Evolutionary conservation across 30 jellyfish, hydroid and myxozoan genomes (phyloP).

Genomic region (Aurelia coerulea): DNA sequence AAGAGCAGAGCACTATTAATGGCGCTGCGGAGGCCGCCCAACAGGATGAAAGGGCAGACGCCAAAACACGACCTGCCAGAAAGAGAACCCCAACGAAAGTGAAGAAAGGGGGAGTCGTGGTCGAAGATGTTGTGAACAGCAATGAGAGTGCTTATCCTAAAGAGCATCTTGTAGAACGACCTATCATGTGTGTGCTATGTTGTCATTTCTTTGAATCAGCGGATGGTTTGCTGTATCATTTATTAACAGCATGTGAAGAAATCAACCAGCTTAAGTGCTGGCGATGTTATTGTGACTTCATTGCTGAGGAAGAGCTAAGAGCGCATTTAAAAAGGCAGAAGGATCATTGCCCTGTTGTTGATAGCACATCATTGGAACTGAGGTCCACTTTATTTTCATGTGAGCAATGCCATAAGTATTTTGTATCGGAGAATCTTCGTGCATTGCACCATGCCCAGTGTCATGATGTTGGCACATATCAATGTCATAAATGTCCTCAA

Average conservation of each 20-base stretch:
- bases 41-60: too few relatives aligned
- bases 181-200: conserved; percentile 16
- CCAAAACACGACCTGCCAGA: not conserved
- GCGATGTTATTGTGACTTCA: conserved; percentile 7
- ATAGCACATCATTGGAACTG: not conserved
- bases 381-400: not conserved
- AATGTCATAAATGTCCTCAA: not conserved
- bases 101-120: not conserved
- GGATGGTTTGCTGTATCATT: conserved; percentile 23
- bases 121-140: not conserved
- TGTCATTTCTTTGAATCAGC: conserved; percentile 18
- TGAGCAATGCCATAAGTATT: not conserved
- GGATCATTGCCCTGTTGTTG: conserved; percentile 1
- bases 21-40: too few relatives aligned
- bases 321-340: not conserved
- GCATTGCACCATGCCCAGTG: not conserved
- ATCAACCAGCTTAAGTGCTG: conserved; percentile 11
- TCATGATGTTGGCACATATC: not conserved
- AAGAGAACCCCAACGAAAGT: not conserved
- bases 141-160: not conserved
- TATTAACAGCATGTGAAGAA: conserved; percentile 23
- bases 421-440: not conserved
- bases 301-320: not conserved
- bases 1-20: not conserved
- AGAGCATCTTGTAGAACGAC: not conserved